phyloP scores from a whole-genome alignment of 2,113 vertebrate genomes.

The Oryzias celebensis region DNA sequence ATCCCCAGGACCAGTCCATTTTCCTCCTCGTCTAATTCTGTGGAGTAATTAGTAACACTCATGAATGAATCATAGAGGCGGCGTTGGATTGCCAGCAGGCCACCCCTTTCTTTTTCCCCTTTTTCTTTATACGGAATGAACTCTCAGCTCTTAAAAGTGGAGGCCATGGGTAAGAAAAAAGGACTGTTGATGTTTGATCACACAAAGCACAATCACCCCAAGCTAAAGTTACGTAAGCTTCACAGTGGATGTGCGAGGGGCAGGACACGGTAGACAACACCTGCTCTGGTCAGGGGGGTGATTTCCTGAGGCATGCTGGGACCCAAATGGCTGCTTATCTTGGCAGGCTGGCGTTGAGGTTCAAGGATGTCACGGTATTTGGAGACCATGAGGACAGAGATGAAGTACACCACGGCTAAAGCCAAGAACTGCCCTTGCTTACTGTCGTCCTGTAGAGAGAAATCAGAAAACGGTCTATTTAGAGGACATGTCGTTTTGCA shows the following conservation, averaged over 20 bases:
- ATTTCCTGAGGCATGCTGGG: constrained; percentile 90
- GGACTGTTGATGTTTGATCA: constrained; percentile 13
- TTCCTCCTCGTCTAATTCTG: constrained; percentile 55
- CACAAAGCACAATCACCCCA: constrained; percentile 9
- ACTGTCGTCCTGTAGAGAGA: constrained; percentile 86
- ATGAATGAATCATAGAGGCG: constrained; percentile 65
- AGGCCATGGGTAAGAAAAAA: constrained; percentile 12
- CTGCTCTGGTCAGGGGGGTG: constrained; percentile 94
- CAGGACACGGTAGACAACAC: constrained; percentile 60
- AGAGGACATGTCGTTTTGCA: constrained; percentile 6
- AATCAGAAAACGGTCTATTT: constrained; percentile 22
- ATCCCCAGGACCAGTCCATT: constrained; percentile 29
- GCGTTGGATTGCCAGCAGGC: constrained; percentile 28
- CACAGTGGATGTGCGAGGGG: constrained; percentile 14
- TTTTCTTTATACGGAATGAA: constrained; percentile 25
- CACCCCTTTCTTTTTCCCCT: constrained; percentile 27
- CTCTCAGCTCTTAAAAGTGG: constrained; percentile 16
- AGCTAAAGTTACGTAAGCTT: constrained; percentile 13
- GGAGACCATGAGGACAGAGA: constrained; percentile 98
- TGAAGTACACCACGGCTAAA: constrained; percentile 97
- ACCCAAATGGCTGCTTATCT: constrained; percentile 85
- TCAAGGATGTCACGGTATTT: constrained; percentile 98
- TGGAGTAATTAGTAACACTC: constrained; percentile 62
- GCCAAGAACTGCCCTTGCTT: constrained; percentile 98
- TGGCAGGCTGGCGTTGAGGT: constrained; percentile 89